These are phyloP conservation scores for Xylota segnis DNA, from an alignment of 2,888 invertebrate genomes.

Conservation along the genomic window DNA sequence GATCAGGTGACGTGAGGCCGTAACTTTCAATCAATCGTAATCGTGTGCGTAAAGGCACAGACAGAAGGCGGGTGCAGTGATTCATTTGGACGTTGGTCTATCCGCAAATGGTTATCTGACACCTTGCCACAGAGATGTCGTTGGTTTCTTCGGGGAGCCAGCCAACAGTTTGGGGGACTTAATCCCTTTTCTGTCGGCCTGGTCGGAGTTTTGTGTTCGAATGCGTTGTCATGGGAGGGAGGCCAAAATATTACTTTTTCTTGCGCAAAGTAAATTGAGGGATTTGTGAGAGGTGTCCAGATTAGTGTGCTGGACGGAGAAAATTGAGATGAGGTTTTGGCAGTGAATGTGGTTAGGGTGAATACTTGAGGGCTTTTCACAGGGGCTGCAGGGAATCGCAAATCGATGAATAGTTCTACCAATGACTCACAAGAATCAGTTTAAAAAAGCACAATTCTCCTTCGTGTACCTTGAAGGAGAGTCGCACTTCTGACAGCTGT, in stretches of 20 bases:
- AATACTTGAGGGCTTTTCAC: too few relatives aligned
- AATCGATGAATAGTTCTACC: too few relatives aligned
- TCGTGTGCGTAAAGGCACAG: constrained; percentile 46
- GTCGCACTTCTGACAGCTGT: too few relatives aligned
- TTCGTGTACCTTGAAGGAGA: too few relatives aligned
- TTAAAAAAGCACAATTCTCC: too few relatives aligned
- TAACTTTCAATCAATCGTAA: constrained; percentile 71
- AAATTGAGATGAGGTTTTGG: not conserved
- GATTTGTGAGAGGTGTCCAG: not conserved
- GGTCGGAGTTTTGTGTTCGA: constrained; percentile 14
- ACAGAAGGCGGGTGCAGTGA: constrained; percentile 27
- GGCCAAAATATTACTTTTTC: constrained; percentile 1
- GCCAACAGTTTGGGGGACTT: constrained; percentile 34
- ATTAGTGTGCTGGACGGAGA: not conserved
- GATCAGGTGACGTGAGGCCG: constrained; percentile 71
- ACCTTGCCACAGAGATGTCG: constrained; percentile 40
- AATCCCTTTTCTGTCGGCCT: constrained; percentile 55
- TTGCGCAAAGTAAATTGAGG: constrained; percentile 9
- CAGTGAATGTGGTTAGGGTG: too few relatives aligned
- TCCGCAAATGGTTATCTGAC: constrained; percentile 58
- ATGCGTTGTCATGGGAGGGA: constrained; percentile 26
- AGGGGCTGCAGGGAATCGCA: too few relatives aligned
- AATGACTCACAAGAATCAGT: too few relatives aligned
- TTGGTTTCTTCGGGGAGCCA: constrained; percentile 1
- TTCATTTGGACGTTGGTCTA: constrained; percentile 29